A percentile compares a stretch with the other conserved stretches of the same genome.
These are phyloP conservation scores for Agraylea sexmaculata DNA, from an alignment of 1,140 invertebrate species.

Conservation along the genomic window DNA sequence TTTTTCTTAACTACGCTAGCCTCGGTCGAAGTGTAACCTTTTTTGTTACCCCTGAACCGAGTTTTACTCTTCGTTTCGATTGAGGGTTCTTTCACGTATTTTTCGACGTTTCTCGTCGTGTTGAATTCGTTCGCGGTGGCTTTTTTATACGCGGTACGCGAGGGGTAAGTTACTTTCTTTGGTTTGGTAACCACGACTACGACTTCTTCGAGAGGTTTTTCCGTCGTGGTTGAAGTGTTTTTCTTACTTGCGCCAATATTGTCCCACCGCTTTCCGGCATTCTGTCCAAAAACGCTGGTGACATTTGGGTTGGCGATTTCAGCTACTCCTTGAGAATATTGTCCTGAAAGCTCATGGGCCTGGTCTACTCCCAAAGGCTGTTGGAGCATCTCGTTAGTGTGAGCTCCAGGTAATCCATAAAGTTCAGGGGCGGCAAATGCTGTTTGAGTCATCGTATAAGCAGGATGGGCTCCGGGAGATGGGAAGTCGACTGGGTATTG, in stretches of 20 bases:
- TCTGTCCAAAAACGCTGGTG: conserved; percentile 21
- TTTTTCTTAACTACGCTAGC: too few relatives aligned
- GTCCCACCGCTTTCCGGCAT: conserved; percentile 38
- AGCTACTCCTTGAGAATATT: conserved; percentile 38
- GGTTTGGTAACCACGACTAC: too few relatives aligned
- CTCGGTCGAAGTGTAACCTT: too few relatives aligned
- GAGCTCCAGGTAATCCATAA: conserved; percentile 30
- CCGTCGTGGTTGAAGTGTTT: background rate
- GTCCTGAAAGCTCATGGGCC: conserved; percentile 32
- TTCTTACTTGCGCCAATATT: too few relatives aligned
- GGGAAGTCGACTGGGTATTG: conserved; percentile 41
- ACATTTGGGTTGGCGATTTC: conserved; percentile 30
- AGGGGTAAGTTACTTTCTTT: too few relatives aligned
- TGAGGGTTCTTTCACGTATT: too few relatives aligned
- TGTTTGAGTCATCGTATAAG: conserved; percentile 28
- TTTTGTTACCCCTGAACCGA: too few relatives aligned
- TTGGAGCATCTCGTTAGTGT: conserved; percentile 31
- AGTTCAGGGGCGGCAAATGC: conserved; percentile 34
- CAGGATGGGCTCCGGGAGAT: conserved; percentile 33
- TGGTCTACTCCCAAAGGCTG: conserved; percentile 8
- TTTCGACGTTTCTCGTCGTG: too few relatives aligned
- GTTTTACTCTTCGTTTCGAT: too few relatives aligned
- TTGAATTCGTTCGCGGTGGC: too few relatives aligned
- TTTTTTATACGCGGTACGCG: too few relatives aligned
- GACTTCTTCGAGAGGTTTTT: too few relatives aligned